Evolutionary conservation across 2,113 vertebrate genomes (phyloP).

Genomic region (Orthonyx spaldingii): DNA sequence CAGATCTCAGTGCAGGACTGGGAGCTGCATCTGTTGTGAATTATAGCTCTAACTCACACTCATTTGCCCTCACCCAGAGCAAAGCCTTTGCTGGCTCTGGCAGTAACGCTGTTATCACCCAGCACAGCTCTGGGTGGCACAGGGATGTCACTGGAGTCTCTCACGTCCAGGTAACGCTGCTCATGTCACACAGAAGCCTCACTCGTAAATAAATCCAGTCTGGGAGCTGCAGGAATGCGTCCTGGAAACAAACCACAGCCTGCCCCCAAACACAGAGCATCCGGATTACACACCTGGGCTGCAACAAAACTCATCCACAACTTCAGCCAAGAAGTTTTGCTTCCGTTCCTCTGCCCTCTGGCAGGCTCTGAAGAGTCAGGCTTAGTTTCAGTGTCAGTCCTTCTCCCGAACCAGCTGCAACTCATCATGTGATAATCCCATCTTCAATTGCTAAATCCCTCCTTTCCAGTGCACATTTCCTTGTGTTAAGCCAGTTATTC

Average conservation of each 20-base stretch:
- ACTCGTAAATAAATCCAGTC: not conserved
- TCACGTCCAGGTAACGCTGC: rapidly evolving
- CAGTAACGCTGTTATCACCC: rapidly evolving
- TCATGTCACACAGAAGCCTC: not conserved
- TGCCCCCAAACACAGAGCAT: not conserved
- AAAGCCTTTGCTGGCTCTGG: not conserved
- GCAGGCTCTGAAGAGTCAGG: not conserved
- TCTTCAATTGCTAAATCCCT: not conserved
- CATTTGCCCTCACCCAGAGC: not conserved
- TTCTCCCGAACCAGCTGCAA: not conserved
- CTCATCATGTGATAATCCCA: not conserved
- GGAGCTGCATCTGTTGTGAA: not conserved
- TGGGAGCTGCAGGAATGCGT: not conserved
- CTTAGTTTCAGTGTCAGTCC: not conserved
- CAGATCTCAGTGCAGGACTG: not conserved
- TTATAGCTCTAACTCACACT: not conserved
- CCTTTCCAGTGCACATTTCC: not conserved
- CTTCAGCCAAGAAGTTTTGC: not conserved
- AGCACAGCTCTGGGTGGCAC: rapidly evolving
- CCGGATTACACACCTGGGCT: not conserved
- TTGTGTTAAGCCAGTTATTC: not conserved
- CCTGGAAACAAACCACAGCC: not conserved
- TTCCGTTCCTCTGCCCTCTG: not conserved
- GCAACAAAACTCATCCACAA: not conserved
- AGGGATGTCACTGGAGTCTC: rapidly evolving